Base-by-base conservation (phyloP, 2,113 vertebrate species). In the Amblyornis subalaris region DNA sequence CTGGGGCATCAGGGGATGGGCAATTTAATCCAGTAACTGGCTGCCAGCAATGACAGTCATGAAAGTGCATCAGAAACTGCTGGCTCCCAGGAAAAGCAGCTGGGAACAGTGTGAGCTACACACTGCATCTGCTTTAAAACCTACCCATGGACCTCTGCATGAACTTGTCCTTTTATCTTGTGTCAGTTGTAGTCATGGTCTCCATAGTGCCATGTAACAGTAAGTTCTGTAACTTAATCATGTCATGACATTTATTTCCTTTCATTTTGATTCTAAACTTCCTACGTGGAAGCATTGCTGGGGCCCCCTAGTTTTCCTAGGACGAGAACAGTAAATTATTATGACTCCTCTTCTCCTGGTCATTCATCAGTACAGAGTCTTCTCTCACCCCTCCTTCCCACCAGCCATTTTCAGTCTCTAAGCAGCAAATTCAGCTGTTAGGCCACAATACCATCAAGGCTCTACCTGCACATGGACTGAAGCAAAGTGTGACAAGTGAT, bases 211-310 rank as follows among this genome's bases (percentile, higher is more conserved):
- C 48, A 28, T 0, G 0, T 16, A 50, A 54, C 33, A 55, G n/a
- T 3, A 2, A 81, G 13, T 25, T 78, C 66, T 3, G 0, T 33
- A 35, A 65, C 33, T 53, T 66, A 35, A 66, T 33, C 19, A 6
- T 0, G 3, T 10, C 45, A 7, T 0, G 10, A 22, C 2, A 2
- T 0, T 33, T 6, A 2, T 0, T 33, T 6, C 20, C 25, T 84
- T 69, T 51, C 6, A 7, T 77, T 87, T 62, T 48, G 4, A 51
- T 85, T 66, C 31, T 40, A 16, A 81, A 26, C 57, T 71, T 48
- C 61, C 75, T 67, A 57, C n/a, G 24, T 50, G 7, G 13, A 47
- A 38, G 16, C 5, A 15, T 12, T 51, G 31, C 51, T 36, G 26
- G 5, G 2, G 17, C n/a, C 2, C 14, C 7, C n/a, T 14, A 29